Conservation (phyloP, 1,140 invertebrate species). For the Bacillus rossius region DNA sequence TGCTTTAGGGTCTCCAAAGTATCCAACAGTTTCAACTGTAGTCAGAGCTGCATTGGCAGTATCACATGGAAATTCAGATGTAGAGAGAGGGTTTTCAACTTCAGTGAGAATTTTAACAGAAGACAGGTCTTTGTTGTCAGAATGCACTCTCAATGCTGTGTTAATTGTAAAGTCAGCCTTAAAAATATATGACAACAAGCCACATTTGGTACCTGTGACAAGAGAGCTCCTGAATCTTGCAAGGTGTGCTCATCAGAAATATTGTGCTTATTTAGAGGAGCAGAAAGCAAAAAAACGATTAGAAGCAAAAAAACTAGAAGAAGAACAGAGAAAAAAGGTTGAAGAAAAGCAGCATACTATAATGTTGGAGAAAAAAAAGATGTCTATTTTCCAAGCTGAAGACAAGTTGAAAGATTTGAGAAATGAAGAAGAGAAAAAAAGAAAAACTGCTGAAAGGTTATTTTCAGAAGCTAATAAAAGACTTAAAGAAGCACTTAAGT, state of each 20-base stretch:
- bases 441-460: no score
- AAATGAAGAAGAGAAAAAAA: no score
- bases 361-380: no score
- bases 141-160: slow-evolving; percentile 15
- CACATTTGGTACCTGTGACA: slow-evolving; percentile 12
- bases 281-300: slow-evolving; percentile 11
- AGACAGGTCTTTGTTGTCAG: slow-evolving; percentile 14
- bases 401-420: no score
- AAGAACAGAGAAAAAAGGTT: no score
- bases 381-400: no score
- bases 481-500: no score
- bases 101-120: slow-evolving; percentile 15
- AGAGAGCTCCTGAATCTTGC: slow-evolving; percentile 9
- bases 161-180: slow-evolving; percentile 13
- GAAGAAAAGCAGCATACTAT: no score
- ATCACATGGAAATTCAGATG: slow-evolving; percentile 13
- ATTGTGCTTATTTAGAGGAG: slow-evolving; percentile 12
- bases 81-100: slow-evolving; percentile 16
- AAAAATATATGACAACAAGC: slow-evolving; percentile 10
- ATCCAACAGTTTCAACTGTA: slow-evolving; percentile 10
- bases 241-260: slow-evolving; percentile 7
- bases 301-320: neutral
- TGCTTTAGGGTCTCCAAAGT: slow-evolving; percentile 6
- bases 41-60: slow-evolving; percentile 13
- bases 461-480: no score